phyloP scores from a whole-genome alignment of 2,888 invertebrate species.

The Andrena hattorfiana region DNA sequence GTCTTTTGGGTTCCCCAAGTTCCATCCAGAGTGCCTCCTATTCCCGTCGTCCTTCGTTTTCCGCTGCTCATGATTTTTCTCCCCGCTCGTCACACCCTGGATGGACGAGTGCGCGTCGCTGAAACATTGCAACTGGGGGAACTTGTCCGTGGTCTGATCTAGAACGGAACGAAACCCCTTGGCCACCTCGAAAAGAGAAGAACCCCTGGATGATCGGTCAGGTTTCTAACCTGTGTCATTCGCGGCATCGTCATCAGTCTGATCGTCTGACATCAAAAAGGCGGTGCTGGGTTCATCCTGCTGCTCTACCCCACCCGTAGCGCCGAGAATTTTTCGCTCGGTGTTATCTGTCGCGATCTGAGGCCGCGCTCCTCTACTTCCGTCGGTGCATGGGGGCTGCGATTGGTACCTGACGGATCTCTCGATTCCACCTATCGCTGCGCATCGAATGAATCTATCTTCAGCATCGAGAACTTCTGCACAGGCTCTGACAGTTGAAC shows the following conservation, averaged over 20 bases:
- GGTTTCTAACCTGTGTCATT: conserved; percentile 74
- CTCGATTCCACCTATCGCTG: conserved; percentile 15
- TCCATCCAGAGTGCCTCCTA: conserved; percentile 4
- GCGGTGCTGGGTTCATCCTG: conserved; percentile 53
- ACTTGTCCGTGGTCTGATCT: conserved; percentile 37
- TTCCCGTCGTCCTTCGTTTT: background rate
- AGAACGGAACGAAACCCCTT: background rate
- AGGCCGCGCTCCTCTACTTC: conserved; percentile 23
- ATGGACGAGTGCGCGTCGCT: conserved; percentile 1
- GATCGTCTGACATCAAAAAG: conserved; percentile 79
- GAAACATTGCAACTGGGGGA: conserved; percentile 15
- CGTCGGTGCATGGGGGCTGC: conserved; percentile 7
- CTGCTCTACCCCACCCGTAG: conserved; percentile 20
- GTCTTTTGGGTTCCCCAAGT: conserved; percentile 18
- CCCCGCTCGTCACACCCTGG: conserved; percentile 8
- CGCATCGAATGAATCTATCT: conserved; percentile 36
- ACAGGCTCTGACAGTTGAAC: conserved; percentile 46
- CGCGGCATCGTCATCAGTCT: conserved; percentile 56
- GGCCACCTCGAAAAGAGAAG: background rate
- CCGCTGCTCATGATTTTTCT: conserved; percentile 12
- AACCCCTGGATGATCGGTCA: background rate
- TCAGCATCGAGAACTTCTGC: conserved; percentile 8
- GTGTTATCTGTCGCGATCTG: conserved; percentile 25
- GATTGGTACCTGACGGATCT: background rate
- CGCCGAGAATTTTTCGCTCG: conserved; percentile 42